Conservation (phyloP, 2,113 vertebrate species). For the Dipodomys ordii region DNA sequence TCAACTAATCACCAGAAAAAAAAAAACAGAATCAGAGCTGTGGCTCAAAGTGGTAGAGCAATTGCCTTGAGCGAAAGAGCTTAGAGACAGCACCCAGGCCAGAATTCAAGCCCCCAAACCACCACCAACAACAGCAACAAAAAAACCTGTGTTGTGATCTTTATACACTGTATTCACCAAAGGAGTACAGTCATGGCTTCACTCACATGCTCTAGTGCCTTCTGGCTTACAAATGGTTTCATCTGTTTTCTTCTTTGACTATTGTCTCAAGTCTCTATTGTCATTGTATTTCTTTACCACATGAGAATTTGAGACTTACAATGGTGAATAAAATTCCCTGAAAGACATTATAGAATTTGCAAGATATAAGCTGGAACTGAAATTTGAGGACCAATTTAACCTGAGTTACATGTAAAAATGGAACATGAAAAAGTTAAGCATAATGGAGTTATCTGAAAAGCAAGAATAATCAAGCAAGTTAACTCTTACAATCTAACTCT, state of each 20-base stretch:
- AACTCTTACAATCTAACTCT: slow-evolving; percentile 3
- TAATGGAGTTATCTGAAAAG: slow-evolving; percentile 27
- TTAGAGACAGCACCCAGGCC: no score
- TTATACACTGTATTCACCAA: slow-evolving; percentile 11
- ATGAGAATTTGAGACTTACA: slow-evolving; percentile 13
- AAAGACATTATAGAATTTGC: not conserved
- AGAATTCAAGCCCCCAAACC: no score
- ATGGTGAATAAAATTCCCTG: not conserved
- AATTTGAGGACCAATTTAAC: not conserved
- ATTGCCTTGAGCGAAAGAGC: no score
- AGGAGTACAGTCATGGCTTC: slow-evolving; percentile 29
- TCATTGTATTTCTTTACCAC: slow-evolving; percentile 25
- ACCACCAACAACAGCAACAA: no score
- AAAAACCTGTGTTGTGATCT: not conserved
- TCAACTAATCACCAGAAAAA: no score
- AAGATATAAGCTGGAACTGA: slow-evolving; percentile 8
- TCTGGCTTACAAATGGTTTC: slow-evolving; percentile 12
- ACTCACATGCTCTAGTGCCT: slow-evolving; percentile 4
- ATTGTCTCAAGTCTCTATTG: not conserved
- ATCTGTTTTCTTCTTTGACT: slow-evolving; percentile 22
- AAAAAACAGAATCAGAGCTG: no score
- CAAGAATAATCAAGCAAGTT: slow-evolving; percentile 12
- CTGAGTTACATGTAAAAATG: slow-evolving; percentile 31
- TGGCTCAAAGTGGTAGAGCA: no score
- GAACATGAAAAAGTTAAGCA: slow-evolving; percentile 26